A percentile compares a stretch with the other conserved stretches of the same genome.
Evolutionary conservation across 2,797 vertebrate species (phyloP).

Genomic region (Rhadinocentrus ornatus): DNA sequence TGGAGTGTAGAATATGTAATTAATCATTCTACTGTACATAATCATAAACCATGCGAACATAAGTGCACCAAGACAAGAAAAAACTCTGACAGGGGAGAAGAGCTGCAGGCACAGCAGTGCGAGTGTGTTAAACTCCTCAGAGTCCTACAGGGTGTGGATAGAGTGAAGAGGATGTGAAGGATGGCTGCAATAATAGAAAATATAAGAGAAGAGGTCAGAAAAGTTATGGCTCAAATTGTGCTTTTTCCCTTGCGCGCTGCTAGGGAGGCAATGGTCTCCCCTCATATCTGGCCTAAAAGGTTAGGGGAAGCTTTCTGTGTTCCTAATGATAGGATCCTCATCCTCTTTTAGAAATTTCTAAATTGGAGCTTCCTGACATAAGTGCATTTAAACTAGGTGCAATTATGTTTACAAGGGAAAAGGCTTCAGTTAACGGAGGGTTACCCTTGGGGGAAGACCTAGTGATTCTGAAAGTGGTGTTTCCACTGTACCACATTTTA

Average conservation of each 20-base stretch:
- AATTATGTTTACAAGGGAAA: constrained; percentile 49
- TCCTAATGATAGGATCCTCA: constrained; percentile 64
- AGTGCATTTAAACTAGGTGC: constrained; percentile 43
- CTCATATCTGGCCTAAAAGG: constrained; percentile 43
- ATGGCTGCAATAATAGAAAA: constrained; percentile 57
- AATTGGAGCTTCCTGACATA: constrained; percentile 39
- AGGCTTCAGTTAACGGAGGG: constrained; percentile 34
- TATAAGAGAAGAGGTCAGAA: constrained; percentile 58
- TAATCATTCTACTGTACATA: constrained; percentile 60
- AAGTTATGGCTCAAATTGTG: constrained; percentile 58
- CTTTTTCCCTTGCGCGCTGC: constrained; percentile 42
- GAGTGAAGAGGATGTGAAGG: constrained; percentile 53
- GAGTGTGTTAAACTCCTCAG: constrained; percentile 57
- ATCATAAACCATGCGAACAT: constrained; percentile 66
- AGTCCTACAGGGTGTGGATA: constrained; percentile 53
- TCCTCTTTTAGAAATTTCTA: constrained; percentile 49
- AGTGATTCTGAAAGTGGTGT: constrained; percentile 34
- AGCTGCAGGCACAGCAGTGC: constrained; percentile 49
- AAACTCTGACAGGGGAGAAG: constrained; percentile 56
- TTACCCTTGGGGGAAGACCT: constrained; percentile 72
- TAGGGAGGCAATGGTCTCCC: constrained; percentile 41
- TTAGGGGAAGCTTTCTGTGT: constrained; percentile 31
- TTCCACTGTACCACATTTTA: constrained; percentile 61
- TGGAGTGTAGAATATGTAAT: constrained; percentile 61
- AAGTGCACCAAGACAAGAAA: constrained; percentile 47